Percentiles rank a stretch among this genome's conserved stretches.
phyloP scores from a whole-genome alignment of 2,113 vertebrate species.

The Gambusia holbrooki region DNA sequence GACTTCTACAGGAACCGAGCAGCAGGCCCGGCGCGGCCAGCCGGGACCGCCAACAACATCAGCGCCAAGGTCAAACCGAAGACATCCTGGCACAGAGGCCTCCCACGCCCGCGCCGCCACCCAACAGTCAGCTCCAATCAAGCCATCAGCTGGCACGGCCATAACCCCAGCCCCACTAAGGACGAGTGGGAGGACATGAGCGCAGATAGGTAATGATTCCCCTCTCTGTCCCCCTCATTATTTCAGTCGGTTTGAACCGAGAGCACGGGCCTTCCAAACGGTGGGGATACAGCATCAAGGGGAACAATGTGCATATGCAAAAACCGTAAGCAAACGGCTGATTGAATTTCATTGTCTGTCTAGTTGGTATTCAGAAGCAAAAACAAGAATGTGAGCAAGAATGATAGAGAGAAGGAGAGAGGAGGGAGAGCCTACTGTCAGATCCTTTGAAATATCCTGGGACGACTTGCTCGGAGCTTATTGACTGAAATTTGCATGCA shows the following conservation, averaged over 20 bases:
- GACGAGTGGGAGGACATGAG: constrained; percentile 96
- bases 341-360: constrained; percentile 97
- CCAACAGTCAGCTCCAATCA: constrained; percentile 87
- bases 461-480: constrained; percentile 99
- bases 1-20: constrained; percentile 71
- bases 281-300: constrained; percentile 78
- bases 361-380: constrained; percentile 94
- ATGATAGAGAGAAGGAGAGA: constrained; percentile 81
- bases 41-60: constrained; percentile 69
- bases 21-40: constrained; percentile 25
- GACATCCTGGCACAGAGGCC: constrained; percentile 79
- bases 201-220: constrained; percentile 88
- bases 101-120: constrained; percentile 78
- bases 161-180: constrained; percentile 86
- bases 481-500: constrained; percentile 99
- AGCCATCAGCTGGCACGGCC: constrained; percentile 88
- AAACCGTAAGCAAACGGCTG: constrained; percentile 94
- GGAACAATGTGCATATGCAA: constrained; percentile 95
- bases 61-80: constrained; percentile 87
- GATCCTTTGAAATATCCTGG: constrained; percentile 99
- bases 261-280: constrained; percentile 46
- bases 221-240: constrained; percentile 89
- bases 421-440: constrained; percentile 87
- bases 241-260: constrained; percentile 78
- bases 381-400: constrained; percentile 81